Conservation (phyloP, 2,888 invertebrate species). For the Allolobophora icterica region DNA sequence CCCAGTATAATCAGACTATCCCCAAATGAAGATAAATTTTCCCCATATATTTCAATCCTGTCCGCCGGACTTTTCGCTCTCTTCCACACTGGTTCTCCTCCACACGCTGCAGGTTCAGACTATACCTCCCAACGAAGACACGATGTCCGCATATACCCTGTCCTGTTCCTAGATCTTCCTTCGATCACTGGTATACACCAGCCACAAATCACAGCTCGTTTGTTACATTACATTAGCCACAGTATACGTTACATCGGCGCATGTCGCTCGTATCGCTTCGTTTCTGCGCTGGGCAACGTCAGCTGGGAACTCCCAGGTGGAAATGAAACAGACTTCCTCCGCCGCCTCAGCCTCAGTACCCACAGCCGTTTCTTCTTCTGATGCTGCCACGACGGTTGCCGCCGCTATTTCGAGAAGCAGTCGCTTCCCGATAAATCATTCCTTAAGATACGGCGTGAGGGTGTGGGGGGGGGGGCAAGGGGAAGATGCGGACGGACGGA, state of each 20-base stretch:
- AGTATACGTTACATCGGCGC: not conserved
- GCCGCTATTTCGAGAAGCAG: not conserved
- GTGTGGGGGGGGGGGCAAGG: too few relatives aligned
- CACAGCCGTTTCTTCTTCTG: not conserved
- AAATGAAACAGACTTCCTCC: not conserved
- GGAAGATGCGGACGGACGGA: not conserved
- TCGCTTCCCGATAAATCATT: constrained; percentile 12
- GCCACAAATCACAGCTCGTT: not conserved
- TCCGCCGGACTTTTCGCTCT: not conserved
- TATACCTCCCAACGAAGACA: not conserved
- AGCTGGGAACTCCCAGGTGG: constrained; percentile 17
- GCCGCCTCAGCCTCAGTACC: not conserved
- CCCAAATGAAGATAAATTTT: not conserved
- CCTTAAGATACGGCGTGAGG: not conserved
- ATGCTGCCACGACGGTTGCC: not conserved
- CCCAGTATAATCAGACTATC: too few relatives aligned
- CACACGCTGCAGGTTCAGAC: not conserved
- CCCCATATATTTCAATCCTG: too few relatives aligned
- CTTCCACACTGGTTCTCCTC: not conserved
- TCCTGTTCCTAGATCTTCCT: not conserved
- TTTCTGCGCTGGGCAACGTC: not conserved
- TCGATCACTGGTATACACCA: not conserved
- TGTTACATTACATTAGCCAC: not conserved
- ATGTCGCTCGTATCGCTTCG: not conserved
- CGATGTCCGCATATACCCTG: too few relatives aligned